These are phyloP conservation scores for Morpho helenor DNA, from an alignment of 2,888 invertebrate genomes.

Conservation along the genomic window DNA sequence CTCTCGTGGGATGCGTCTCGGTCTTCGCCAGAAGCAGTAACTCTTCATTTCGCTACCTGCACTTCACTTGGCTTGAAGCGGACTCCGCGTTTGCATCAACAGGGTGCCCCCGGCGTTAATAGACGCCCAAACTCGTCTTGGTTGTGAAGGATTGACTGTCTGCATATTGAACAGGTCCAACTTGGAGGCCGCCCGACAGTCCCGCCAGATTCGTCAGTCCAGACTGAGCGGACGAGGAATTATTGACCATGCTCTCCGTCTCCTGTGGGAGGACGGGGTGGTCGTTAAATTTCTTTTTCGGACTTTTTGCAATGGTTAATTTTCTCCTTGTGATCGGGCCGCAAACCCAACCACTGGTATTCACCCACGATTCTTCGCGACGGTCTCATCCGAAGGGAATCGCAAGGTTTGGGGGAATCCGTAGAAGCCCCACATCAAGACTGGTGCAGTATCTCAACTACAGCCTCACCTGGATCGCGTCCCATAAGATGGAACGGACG, in stretches of 20 bases:
- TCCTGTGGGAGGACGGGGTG: slow-evolving; percentile 9
- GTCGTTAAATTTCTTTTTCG: background rate
- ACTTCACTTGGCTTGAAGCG: slow-evolving; percentile 23
- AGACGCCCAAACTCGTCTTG: slow-evolving; percentile 23
- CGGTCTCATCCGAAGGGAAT: no score
- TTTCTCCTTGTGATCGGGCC: background rate
- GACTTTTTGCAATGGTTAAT: background rate
- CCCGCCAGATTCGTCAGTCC: no score
- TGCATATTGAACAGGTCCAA: slow-evolving; percentile 21
- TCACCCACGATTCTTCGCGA: no score
- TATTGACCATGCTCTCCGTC: no score
- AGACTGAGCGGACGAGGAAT: no score
- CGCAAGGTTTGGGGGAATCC: no score
- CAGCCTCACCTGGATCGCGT: background rate
- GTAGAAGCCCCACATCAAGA: no score
- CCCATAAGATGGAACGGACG: background rate
- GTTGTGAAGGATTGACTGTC: slow-evolving; percentile 13
- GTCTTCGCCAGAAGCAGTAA: slow-evolving; percentile 21
- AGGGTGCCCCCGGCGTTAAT: slow-evolving; percentile 22
- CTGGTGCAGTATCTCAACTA: no score
- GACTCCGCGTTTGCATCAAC: slow-evolving; percentile 23
- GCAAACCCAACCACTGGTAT: no score
- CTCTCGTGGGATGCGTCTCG: slow-evolving; percentile 21
- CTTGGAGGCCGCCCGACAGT: no score
- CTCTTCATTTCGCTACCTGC: slow-evolving; percentile 26